These are phyloP conservation scores for Valencia hispanica DNA, from an alignment of 2,797 vertebrate genomes.

Conservation along the genomic window DNA sequence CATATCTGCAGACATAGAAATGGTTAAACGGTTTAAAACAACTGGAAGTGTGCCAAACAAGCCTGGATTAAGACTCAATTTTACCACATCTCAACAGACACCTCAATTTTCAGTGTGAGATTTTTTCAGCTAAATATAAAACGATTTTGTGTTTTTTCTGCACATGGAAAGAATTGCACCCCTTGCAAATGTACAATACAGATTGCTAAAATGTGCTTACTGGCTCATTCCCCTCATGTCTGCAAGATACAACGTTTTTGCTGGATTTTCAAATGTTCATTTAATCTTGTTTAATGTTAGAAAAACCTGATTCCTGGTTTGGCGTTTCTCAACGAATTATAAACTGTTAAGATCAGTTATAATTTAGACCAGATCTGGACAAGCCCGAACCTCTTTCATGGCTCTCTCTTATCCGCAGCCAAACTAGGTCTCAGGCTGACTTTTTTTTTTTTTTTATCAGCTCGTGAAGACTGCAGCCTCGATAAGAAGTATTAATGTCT, in stretches of 20 bases:
- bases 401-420: conserved; percentile 57
- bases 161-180: neutral
- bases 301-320: conserved; percentile 38
- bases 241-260: neutral
- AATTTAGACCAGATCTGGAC: conserved; percentile 32
- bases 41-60: no score
- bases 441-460: conserved; percentile 76
- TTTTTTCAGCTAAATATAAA: neutral
- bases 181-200: no score
- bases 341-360: conserved; percentile 12
- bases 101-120: no score
- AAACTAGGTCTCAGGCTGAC: conserved; percentile 51
- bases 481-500: conserved; percentile 71
- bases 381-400: conserved; percentile 45
- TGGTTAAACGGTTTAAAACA: no score
- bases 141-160: neutral
- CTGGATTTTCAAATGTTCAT: neutral
- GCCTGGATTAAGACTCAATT: neutral
- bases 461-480: conserved; percentile 60
- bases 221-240: neutral
- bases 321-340: conserved; percentile 32
- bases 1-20: no score
- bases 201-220: no score
- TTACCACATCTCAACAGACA: no score
- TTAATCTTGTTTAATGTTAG: conserved; percentile 10